Base-by-base conservation (phyloP, 2,888 invertebrate genomes). In the Drosophila mulleri region DNA sequence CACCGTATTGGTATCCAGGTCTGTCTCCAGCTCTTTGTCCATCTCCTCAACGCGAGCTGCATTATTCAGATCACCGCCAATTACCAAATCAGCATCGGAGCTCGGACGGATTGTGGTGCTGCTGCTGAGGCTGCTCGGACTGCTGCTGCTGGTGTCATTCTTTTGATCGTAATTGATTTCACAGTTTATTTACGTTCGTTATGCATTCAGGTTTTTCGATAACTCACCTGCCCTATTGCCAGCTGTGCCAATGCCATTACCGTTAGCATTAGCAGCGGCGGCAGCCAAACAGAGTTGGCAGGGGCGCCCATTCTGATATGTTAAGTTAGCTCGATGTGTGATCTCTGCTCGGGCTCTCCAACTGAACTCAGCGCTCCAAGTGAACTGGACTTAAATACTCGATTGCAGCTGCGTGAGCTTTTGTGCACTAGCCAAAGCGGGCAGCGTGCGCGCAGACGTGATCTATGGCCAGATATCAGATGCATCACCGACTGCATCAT, bases 391-490 rank as follows among this genome's bases (percentile, higher is more conserved):
- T 78, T 78, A 78, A 78, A 78, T 78, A 78, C 52, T 59, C 66
- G 57, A 39, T 37, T 29, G 52, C 23, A 26, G 65, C 63, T 53
- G 74, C 63, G 60, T 73, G 47, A 26, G 61, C 16, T 67, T 61
- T 66, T 41, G 18, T 50, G 2, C 37, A 47, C 26, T 29, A 48
- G 47, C 47, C 14, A 3, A 35, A n/a, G 23, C 42, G 53, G 18
- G 20, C 45, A 68, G 62, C 37, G 63, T 39, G 75, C 72, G 58
- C 70, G 29, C 65, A 77, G 81, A 82, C 82, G 82, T 82, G 82
- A 85, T 82, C 78, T 78, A 75, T 75, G 68, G 41, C 60, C 72
- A 75, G 45, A 85, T 82, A 85, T 74, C 72, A 68, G 66, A 76
- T 72, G 62, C 74, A 74, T 70, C 78, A 78, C 62, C 76, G 47